Conservation (phyloP, 2,888 invertebrate species). For the Lymantria dispar region DNA sequence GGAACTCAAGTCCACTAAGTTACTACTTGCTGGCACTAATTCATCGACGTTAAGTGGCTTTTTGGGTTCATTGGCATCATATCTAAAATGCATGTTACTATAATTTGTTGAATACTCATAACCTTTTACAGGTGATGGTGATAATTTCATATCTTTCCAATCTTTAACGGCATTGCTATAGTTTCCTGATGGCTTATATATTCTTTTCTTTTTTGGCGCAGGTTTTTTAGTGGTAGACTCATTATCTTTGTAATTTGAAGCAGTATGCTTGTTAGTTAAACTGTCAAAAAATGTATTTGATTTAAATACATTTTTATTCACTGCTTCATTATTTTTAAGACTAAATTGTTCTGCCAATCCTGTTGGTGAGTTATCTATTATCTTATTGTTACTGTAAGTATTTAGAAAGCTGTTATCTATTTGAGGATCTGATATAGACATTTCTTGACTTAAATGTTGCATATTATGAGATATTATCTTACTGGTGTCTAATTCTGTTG, state of each 20-base stretch:
- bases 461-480: slow-evolving; percentile 43
- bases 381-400: slow-evolving; percentile 38
- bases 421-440: slow-evolving; percentile 33
- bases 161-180: slow-evolving; percentile 46
- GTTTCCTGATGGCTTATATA: slow-evolving; percentile 45
- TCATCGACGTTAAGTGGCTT: slow-evolving; percentile 57
- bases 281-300: slow-evolving; percentile 34
- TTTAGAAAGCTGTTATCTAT: slow-evolving; percentile 38
- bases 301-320: slow-evolving; percentile 34
- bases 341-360: slow-evolving; percentile 36
- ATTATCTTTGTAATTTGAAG: slow-evolving; percentile 36
- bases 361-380: slow-evolving; percentile 30
- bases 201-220: slow-evolving; percentile 58
- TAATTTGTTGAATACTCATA: slow-evolving; percentile 65
- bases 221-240: slow-evolving; percentile 35
- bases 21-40: slow-evolving; percentile 62
- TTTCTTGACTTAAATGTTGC: slow-evolving; percentile 37
- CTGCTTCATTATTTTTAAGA: slow-evolving; percentile 40
- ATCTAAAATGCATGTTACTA: slow-evolving; percentile 60
- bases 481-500: slow-evolving; percentile 50
- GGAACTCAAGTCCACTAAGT: slow-evolving; percentile 49
- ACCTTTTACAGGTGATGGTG: slow-evolving; percentile 38
- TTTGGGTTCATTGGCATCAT: slow-evolving; percentile 51
- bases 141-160: slow-evolving; percentile 42
- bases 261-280: slow-evolving; percentile 35